Base-by-base conservation (phyloP, 2,113 vertebrate species). In the Siniperca knerii region DNA sequence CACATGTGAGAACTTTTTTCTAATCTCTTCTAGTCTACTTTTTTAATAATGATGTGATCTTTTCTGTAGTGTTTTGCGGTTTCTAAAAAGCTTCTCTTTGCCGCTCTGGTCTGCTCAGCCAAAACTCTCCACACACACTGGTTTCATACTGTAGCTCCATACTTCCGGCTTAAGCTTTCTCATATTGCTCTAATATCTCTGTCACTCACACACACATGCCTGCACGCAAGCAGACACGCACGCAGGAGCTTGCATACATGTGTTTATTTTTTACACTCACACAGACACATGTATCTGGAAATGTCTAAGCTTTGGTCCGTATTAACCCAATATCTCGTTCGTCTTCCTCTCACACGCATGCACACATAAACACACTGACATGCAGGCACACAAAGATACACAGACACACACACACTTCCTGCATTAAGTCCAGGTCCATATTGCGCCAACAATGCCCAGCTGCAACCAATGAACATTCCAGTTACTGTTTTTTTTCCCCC, bases 401-500 rank as follows among this genome's bases (percentile, higher is more conserved):
- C 58, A 89, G 40, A 76, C 69, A 75, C 82, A 84, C 69, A 75
- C 75, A 76, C 86, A 77, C 92, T 95, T 95, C 94, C 95, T 95
- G 92, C 91, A 91, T 89, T 87, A 90, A 93, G 85, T 82, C 80
- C 85, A 46, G 77, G 85, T 91, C 92, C 80, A 90, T 94, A 90
- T 95, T 94, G 92, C 86, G 75, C 87, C 93, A 86, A 90, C 65
- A 67, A 90, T 87, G 88, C 90, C 93, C 96, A 95, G 94, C 96
- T 96, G 95, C 84, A 96, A 92, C 95, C 90, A 90, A 96, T 94
- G 90, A 96, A 93, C 75, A 81, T 94, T 95, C 93, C 95, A 93
- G 85, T 92, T 94, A 65, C 62, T 83, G 69, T 68, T 84, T 84
- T 82, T 80, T 77, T 80, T 35, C 81, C 23, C 55, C 73, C 77